These are phyloP conservation scores for Cryptomyrus ogoouensis DNA, from an alignment of 2,113 vertebrate genomes.

Conservation along the genomic window DNA sequence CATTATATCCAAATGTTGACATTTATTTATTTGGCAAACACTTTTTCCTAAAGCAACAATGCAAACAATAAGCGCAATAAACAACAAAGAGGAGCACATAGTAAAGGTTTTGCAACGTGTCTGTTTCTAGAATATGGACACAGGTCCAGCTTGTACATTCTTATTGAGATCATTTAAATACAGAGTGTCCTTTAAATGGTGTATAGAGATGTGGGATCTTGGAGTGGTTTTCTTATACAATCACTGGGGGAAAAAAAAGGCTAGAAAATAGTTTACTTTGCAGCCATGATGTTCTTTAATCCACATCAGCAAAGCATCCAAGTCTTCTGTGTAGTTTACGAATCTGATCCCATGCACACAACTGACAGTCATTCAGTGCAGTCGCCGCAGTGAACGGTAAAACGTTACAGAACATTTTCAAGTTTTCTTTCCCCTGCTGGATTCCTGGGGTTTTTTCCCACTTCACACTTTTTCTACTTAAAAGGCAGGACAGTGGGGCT, in stretches of 20 bases:
- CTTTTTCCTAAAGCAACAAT: not conserved
- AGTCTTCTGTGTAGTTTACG: not conserved
- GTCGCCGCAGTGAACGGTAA: not conserved
- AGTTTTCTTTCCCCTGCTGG: not conserved
- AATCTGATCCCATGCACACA: not conserved
- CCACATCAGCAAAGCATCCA: not conserved
- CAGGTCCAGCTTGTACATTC: not conserved
- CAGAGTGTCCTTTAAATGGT: not conserved
- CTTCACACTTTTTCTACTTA: not conserved
- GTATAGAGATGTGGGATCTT: not conserved
- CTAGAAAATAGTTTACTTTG: not conserved
- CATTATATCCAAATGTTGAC: not conserved
- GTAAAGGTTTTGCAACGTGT: not conserved
- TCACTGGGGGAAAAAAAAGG: not conserved
- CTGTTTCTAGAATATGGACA: not conserved
- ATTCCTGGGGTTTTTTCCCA: not conserved
- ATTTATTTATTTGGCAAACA: not conserved
- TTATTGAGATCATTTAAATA: not conserved
- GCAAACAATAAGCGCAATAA: not conserved
- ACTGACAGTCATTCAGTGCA: not conserved
- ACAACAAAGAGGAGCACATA: not conserved
- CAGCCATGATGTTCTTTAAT: not conserved
- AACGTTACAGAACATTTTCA: not conserved
- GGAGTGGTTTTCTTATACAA: not conserved
- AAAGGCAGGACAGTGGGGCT: not conserved